phyloP scores from a whole-genome alignment of 1,140 invertebrate species.

The Oppia nitens region DNA sequence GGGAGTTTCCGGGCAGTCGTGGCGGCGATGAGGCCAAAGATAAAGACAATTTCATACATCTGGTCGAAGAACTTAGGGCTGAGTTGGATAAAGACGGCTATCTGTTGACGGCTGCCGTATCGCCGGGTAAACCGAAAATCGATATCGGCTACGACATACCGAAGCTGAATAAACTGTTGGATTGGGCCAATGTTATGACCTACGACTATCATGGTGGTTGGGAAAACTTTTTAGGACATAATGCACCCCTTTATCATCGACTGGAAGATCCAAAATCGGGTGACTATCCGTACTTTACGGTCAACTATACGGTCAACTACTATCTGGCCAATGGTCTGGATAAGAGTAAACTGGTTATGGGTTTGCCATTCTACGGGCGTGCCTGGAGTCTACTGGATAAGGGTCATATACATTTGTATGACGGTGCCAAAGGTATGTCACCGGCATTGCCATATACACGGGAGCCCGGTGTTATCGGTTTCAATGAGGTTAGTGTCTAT shows the following conservation, averaged over 20 bases:
- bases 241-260: slow-evolving; percentile 27
- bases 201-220: slow-evolving; percentile 77
- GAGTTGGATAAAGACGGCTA: slow-evolving; percentile 33
- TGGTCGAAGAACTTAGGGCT: slow-evolving; percentile 7
- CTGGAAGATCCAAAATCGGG: slow-evolving; percentile 28
- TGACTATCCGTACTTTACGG: slow-evolving; percentile 36
- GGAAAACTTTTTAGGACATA: slow-evolving; percentile 39
- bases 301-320: slow-evolving; percentile 60
- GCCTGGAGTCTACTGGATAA: slow-evolving; percentile 47
- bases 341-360: slow-evolving; percentile 39
- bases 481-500: slow-evolving; percentile 26
- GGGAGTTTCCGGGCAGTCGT: slow-evolving; percentile 25
- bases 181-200: slow-evolving; percentile 71
- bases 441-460: slow-evolving; percentile 43
- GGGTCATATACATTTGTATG: slow-evolving; percentile 62
- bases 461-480: slow-evolving; percentile 28
- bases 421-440: slow-evolving; percentile 61
- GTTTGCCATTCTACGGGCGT: slow-evolving; percentile 30
- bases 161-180: slow-evolving; percentile 31
- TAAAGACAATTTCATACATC: slow-evolving; percentile 9
- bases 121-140: slow-evolving; percentile 36
- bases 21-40: slow-evolving; percentile 33
- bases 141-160: slow-evolving; percentile 40
- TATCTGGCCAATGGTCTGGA: slow-evolving; percentile 53
- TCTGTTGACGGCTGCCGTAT: slow-evolving; percentile 37